Base-by-base conservation (phyloP, 2,113 vertebrate species). In the Cynocephalus volans region DNA sequence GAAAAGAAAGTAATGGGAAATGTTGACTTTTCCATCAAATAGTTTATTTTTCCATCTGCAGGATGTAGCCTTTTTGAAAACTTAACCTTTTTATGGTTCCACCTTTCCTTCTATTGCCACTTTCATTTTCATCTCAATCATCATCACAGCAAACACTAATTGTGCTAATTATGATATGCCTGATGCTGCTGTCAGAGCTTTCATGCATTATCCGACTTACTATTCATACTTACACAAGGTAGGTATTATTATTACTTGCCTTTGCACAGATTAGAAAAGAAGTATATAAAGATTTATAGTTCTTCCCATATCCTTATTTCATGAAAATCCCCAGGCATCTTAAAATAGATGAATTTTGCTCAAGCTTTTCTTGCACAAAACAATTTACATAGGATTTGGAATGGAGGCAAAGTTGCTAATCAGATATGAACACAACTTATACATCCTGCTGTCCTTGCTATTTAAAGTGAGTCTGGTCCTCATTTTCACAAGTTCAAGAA, bases 311-410 rank as follows among this genome's bases (percentile, higher is more conserved):
- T 85, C 1, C 60, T 80, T 88, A 50, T 41, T 79, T 87, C 8
- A 24, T 58, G 5, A 72, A 87, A 93, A 75, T 26, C 6, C 8
- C 64, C 1, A 41, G 19, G 1, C 17, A 69, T 64, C 13, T 95
- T 88, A 75, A 18, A 81, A 88, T 58, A 64, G 45, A 56, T 36
- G 1, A 62, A 67, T 52, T 73, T n/a, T 96, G 1, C 60, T 92
- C 36, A 93, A 48, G 24, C 1, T 89, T 89, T 89, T 81, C 41
- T 95, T 85, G 17, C 77, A 50, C 23, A 85, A 95, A 76, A 56
- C 8, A 50, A 24, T 45, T 97, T 81, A 58, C 26, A 18, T 58
- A 92, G 28, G 0, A 50, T 82, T 80, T 82, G 23, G 93, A 97
- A 65, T 33, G 10, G 26, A 72, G 21, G 7, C 5, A 65, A 88